phyloP scores from a whole-genome alignment of 2,113 vertebrate species.

The Lepus europaeus region DNA sequence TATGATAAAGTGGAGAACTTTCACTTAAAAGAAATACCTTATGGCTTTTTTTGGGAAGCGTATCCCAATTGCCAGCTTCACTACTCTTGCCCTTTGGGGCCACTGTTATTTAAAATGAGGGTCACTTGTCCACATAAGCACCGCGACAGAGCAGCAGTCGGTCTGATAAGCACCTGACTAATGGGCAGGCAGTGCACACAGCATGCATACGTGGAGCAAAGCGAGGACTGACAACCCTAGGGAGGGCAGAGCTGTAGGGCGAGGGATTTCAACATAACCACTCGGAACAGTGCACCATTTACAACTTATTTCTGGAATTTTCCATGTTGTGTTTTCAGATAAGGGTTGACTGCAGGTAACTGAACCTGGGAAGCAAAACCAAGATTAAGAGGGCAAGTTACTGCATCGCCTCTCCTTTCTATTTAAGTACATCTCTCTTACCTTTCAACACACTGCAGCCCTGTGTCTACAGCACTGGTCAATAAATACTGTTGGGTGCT shows the following conservation, averaged over 20 bases:
- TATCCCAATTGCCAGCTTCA: background rate
- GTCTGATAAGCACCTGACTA: background rate
- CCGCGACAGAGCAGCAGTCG: background rate
- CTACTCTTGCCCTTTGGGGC: background rate
- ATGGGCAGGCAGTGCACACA: background rate
- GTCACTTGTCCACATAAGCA: background rate
- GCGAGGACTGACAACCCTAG: background rate
- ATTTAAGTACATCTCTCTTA: background rate
- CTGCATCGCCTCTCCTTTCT: background rate
- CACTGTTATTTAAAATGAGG: background rate
- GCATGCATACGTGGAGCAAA: background rate
- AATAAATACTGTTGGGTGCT: background rate
- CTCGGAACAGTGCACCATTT: background rate
- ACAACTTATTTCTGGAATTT: background rate
- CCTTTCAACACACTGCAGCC: background rate
- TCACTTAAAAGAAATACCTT: background rate
- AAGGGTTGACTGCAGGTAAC: background rate
- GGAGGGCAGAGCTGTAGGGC: background rate
- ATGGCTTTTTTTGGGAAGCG: background rate
- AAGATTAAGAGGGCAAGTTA: background rate
- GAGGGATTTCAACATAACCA: background rate
- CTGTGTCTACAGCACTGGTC: background rate
- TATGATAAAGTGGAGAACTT: background rate
- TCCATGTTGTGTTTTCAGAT: background rate
- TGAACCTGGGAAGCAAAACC: background rate